phyloP scores from a whole-genome alignment of 1,140 invertebrate species.

The Drosophila lacteicornis region DNA sequence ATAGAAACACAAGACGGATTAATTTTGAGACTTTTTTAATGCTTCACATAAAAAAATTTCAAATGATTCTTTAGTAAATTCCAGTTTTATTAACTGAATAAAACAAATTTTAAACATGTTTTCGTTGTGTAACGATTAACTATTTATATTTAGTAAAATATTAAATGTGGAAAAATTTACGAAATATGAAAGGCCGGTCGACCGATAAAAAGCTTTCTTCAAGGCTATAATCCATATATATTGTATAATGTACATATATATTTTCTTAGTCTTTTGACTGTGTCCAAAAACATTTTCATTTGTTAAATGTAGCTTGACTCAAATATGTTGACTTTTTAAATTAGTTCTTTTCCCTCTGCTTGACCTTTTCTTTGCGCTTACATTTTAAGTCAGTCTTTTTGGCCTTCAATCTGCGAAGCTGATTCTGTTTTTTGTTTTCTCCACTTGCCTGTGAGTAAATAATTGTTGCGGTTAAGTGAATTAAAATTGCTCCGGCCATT shows the following conservation, averaged over 20 bases:
- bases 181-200: too few relatives aligned
- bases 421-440: background rate
- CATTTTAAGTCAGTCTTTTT: slow-evolving; percentile 4
- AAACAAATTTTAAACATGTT: too few relatives aligned
- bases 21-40: too few relatives aligned
- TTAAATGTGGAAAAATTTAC: too few relatives aligned
- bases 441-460: slow-evolving; percentile 43
- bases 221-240: too few relatives aligned
- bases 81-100: too few relatives aligned
- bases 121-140: too few relatives aligned
- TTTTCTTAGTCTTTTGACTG: background rate
- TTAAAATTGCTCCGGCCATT: slow-evolving; percentile 35
- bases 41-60: too few relatives aligned
- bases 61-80: too few relatives aligned
- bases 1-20: too few relatives aligned
- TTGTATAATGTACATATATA: background rate
- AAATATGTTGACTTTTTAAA: slow-evolving; percentile 2
- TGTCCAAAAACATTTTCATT: background rate
- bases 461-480: slow-evolving; percentile 52
- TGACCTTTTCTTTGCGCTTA: slow-evolving; percentile 7
- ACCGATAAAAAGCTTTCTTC: too few relatives aligned
- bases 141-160: too few relatives aligned
- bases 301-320: slow-evolving; percentile 9
- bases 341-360: slow-evolving; percentile 7
- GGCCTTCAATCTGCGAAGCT: slow-evolving; percentile 1